These are phyloP conservation scores for Coptodon rendalli DNA, from an alignment of 2,113 vertebrate genomes.

Conservation along the genomic window DNA sequence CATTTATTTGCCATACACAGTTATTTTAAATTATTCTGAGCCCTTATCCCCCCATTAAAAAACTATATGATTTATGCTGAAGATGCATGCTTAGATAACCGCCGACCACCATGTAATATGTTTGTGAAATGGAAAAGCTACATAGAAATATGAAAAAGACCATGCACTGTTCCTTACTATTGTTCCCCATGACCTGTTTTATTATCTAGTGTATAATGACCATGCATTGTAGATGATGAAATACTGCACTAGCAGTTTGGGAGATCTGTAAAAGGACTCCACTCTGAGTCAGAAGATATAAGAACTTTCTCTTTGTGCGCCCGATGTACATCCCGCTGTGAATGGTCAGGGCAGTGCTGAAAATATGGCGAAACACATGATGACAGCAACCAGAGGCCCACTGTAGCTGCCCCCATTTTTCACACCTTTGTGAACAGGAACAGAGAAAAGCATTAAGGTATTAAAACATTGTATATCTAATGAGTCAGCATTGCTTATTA, in stretches of 20 bases:
- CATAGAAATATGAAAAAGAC: neutral
- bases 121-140: neutral
- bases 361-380: constrained; percentile 23
- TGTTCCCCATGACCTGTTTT: neutral
- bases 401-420: neutral
- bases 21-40: neutral
- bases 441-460: neutral
- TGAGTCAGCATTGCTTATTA: neutral
- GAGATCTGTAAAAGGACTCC: neutral
- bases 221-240: neutral
- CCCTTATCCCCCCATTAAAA: neutral
- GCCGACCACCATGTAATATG: neutral
- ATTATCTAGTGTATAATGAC: neutral
- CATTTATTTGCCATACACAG: constrained; percentile 7
- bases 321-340: constrained; percentile 5
- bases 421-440: neutral
- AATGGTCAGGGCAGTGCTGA: constrained; percentile 24
- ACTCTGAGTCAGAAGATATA: neutral
- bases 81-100: neutral
- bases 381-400: constrained; percentile 28
- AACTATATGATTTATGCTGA: neutral
- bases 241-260: neutral
- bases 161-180: neutral
- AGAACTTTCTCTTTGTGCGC: neutral
- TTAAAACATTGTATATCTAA: neutral